These are phyloP conservation scores for Teleopsis dalmanni DNA, from an alignment of 1,140 invertebrate genomes.

Conservation along the genomic window DNA sequence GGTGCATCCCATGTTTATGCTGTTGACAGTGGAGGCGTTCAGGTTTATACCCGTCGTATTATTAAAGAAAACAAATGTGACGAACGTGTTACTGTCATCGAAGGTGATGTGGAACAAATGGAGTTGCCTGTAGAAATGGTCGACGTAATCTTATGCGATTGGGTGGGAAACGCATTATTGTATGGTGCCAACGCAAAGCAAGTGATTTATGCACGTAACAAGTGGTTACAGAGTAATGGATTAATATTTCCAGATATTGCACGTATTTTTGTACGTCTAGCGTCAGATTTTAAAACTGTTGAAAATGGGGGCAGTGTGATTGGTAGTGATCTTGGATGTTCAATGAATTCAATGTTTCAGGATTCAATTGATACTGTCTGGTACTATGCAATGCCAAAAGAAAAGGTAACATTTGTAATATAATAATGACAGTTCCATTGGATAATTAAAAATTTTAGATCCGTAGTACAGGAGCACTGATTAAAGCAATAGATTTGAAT, in stretches of 20 bases:
- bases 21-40: constrained; percentile 91
- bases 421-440: no score
- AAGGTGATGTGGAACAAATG: constrained; percentile 80
- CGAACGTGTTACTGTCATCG: constrained; percentile 79
- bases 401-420: no score
- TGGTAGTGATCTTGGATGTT: no score
- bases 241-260: constrained; percentile 68
- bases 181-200: constrained; percentile 85
- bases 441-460: no score
- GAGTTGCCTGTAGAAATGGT: constrained; percentile 68
- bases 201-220: constrained; percentile 75
- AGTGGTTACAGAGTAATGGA: constrained; percentile 72
- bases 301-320: no score
- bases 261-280: no score
- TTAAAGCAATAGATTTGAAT: no score
- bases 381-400: no score
- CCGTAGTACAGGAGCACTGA: no score
- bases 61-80: constrained; percentile 70
- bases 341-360: no score
- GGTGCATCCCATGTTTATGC: constrained; percentile 93
- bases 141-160: constrained; percentile 98
- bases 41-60: constrained; percentile 86
- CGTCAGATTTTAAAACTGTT: no score
- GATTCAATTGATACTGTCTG: no score
- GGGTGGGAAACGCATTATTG: constrained; percentile 93